Evolutionary conservation across 1,140 invertebrate species (phyloP).

Genomic region (Aphelinus atriplicis): DNA sequence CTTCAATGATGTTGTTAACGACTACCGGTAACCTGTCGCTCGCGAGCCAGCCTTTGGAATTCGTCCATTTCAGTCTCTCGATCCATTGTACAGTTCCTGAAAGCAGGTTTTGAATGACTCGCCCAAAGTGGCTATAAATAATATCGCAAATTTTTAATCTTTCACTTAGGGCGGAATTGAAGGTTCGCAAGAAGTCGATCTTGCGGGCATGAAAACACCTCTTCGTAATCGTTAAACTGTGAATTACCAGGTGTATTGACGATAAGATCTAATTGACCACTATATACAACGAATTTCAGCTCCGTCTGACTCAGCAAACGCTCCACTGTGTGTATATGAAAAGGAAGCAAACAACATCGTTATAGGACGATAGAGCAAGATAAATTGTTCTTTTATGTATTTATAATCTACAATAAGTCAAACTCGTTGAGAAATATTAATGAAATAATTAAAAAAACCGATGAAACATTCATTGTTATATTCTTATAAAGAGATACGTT

Average conservation of each 20-base stretch:
- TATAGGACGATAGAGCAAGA: too few species aligned
- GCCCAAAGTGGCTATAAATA: background rate
- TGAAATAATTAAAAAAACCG: too few species aligned
- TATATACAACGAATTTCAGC: slow-evolving; percentile 75
- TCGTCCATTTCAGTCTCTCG: slow-evolving; percentile 73
- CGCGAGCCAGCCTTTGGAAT: slow-evolving; percentile 66
- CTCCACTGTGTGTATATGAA: slow-evolving; percentile 68
- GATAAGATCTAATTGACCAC: slow-evolving; percentile 77
- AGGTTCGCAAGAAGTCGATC: too few species aligned
- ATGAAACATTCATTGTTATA: too few species aligned
- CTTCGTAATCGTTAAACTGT: too few species aligned
- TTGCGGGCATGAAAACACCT: too few species aligned
- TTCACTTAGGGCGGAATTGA: too few species aligned
- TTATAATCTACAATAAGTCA: too few species aligned
- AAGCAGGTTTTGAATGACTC: background rate
- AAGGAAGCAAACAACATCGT: too few species aligned
- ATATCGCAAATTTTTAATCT: background rate
- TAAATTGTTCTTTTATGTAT: too few species aligned
- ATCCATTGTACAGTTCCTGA: slow-evolving; percentile 72
- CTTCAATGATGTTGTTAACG: slow-evolving; percentile 70
- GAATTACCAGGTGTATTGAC: slow-evolving; percentile 73
- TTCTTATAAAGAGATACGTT: too few species aligned
- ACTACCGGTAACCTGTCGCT: slow-evolving; percentile 67
- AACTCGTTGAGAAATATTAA: too few species aligned
- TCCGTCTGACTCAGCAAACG: slow-evolving; percentile 74